Percentiles rank a stretch among this genome's conserved stretches.
phyloP scores from a whole-genome alignment of 92 coral and sea anemone genomes.

The Hydrozoanthus gracilis region DNA sequence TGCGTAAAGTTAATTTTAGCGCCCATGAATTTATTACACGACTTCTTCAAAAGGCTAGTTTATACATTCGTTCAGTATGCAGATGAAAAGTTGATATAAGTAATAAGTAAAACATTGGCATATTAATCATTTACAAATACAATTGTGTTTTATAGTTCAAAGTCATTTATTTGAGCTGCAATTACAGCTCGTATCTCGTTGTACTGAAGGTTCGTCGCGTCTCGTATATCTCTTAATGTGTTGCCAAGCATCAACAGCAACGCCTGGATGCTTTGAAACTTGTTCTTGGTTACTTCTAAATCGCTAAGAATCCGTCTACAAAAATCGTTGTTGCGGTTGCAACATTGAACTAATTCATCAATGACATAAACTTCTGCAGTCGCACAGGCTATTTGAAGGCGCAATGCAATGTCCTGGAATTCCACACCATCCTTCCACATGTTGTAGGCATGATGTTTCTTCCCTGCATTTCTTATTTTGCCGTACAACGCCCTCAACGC shows the following conservation, averaged over 20 bases:
- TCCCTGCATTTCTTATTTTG: not conserved
- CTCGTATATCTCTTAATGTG: not conserved
- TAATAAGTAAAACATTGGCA: not conserved
- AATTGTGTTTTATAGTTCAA: not conserved
- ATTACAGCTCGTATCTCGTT: constrained; percentile 6
- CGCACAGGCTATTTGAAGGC: not conserved
- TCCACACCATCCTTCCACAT: not conserved
- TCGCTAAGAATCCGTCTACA: not conserved
- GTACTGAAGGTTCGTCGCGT: not conserved
- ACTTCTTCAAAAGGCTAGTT: not conserved
- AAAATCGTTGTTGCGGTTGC: not conserved
- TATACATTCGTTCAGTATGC: not conserved
- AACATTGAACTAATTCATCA: not conserved
- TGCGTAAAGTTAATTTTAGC: too few relatives aligned
- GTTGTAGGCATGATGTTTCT: not conserved
- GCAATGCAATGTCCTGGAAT: not conserved
- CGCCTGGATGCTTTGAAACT: not conserved
- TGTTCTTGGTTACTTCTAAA: not conserved
- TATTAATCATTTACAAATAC: not conserved
- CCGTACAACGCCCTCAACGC: not conserved
- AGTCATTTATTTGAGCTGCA: constrained; percentile 5
- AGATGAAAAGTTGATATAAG: not conserved
- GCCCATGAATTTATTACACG: too few relatives aligned
- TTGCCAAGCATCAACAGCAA: not conserved
- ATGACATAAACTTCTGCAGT: not conserved